Evolutionary conservation across 2,888 invertebrate genomes (phyloP).

Genomic region (Macrosiphum euphorbiae): DNA sequence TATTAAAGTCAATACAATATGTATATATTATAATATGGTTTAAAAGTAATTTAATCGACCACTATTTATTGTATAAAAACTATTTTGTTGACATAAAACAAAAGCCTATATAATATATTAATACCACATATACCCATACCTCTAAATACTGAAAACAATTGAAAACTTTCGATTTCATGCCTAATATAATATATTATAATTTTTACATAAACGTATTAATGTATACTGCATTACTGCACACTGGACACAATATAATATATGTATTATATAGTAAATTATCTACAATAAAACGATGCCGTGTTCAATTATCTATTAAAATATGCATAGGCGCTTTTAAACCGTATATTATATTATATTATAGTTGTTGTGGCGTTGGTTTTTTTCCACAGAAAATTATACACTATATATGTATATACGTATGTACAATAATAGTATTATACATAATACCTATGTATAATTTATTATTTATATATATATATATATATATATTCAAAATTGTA

Average conservation of each 20-base stretch:
- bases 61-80: neutral
- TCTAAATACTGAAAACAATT: neutral
- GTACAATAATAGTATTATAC: neutral
- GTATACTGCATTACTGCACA: neutral
- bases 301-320: neutral
- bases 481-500: too few relatives aligned
- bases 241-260: neutral
- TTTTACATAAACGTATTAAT: neutral
- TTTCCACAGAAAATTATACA: neutral
- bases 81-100: neutral
- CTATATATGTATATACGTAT: neutral
- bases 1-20: neutral
- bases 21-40: neutral
- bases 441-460: neutral
- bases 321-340: neutral
- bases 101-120: neutral
- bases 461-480: constrained; percentile 12
- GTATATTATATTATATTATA: neutral
- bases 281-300: neutral
- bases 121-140: neutral
- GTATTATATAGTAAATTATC: neutral
- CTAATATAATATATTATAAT: neutral
- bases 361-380: neutral
- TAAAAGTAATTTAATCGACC: neutral
- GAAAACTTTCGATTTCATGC: neutral